A percentile compares a stretch with the other conserved stretches of the same genome.
These are phyloP conservation scores for Alethe castanea DNA, from an alignment of 2,113 vertebrate species.

Conservation along the genomic window DNA sequence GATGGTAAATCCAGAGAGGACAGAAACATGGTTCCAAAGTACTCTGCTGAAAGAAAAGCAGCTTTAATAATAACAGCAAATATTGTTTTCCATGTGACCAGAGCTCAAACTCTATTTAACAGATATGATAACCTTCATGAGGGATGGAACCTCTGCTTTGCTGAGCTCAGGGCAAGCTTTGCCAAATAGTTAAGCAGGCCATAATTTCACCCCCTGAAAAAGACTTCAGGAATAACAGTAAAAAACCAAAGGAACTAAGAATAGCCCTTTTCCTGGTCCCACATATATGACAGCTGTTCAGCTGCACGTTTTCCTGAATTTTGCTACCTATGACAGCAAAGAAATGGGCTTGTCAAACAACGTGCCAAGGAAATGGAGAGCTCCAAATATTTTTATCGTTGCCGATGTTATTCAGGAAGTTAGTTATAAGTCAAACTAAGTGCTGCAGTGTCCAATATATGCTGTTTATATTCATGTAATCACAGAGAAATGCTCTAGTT, in stretches of 20 bases:
- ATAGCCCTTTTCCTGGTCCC: neutral
- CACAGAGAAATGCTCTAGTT: neutral
- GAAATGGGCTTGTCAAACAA: neutral
- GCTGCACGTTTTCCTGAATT: neutral
- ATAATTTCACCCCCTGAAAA: neutral
- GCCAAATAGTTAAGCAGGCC: neutral
- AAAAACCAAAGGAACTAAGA: neutral
- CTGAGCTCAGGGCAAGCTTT: neutral
- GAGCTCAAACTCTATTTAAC: slow-evolving; percentile 16
- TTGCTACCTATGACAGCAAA: slow-evolving; percentile 20
- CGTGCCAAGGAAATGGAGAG: neutral
- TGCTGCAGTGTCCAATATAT: neutral
- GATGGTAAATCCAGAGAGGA: slow-evolving; percentile 5
- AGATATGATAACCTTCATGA: neutral
- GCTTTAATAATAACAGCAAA: neutral
- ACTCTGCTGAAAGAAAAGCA: neutral
- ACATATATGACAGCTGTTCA: neutral
- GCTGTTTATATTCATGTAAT: neutral
- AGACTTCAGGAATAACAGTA: neutral
- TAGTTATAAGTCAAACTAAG: neutral
- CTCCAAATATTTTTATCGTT: neutral
- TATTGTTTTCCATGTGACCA: neutral
- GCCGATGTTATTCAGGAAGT: neutral
- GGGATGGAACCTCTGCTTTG: neutral
- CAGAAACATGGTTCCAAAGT: neutral